Evolutionary conservation across 2,888 invertebrate genomes (phyloP).

Genomic region (Lissonota sp.): DNA sequence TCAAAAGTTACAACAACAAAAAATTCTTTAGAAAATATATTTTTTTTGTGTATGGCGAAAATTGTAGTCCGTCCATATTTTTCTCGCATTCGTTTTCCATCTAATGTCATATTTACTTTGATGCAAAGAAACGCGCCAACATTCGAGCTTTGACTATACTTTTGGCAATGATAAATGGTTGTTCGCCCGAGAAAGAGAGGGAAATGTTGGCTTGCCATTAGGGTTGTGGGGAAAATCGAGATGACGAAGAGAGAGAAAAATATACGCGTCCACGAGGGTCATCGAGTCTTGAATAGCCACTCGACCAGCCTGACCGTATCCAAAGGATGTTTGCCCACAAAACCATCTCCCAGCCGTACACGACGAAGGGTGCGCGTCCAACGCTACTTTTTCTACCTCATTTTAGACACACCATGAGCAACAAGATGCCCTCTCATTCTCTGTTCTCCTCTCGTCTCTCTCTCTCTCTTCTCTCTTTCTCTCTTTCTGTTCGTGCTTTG

Average conservation of each 20-base stretch:
- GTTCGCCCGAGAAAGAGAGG: background rate
- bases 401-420: slow-evolving; percentile 25
- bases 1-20: too few species aligned
- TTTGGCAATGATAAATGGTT: slow-evolving; percentile 62
- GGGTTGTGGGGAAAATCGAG: slow-evolving; percentile 21
- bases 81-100: slow-evolving; percentile 28
- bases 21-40: too few species aligned
- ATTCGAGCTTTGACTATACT: background rate
- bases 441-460: background rate
- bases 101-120: background rate
- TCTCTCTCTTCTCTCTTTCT: slow-evolving; percentile 15
- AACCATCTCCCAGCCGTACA: slow-evolving; percentile 63
- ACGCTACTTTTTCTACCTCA: slow-evolving; percentile 50
- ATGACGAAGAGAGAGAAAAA: slow-evolving; percentile 7
- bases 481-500: background rate
- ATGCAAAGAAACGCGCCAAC: slow-evolving; percentile 7
- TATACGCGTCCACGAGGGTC: slow-evolving; percentile 41
- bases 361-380: slow-evolving; percentile 58
- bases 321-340: slow-evolving; percentile 77
- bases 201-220: too few species aligned
- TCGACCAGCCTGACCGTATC: slow-evolving; percentile 69
- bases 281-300: slow-evolving; percentile 71
- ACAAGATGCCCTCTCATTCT: background rate
- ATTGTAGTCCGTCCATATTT: slow-evolving; percentile 10
- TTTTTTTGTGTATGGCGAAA: too few species aligned